Evolutionary conservation across 1,140 invertebrate genomes (phyloP).

Genomic region (Camponotus vicinus): DNA sequence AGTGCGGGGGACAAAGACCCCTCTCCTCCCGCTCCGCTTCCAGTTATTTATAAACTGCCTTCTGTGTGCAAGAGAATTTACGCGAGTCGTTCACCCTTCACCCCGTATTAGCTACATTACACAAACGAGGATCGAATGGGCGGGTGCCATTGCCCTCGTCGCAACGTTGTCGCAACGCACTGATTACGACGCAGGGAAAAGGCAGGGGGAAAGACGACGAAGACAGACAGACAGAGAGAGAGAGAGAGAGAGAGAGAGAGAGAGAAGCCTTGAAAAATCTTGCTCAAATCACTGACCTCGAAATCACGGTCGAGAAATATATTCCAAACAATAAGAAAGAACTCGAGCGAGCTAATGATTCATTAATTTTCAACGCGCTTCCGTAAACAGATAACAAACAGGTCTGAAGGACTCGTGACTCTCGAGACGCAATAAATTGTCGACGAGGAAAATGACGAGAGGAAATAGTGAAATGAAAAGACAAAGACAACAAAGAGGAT

Average conservation of each 20-base stretch:
- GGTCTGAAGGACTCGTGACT: too few relatives aligned
- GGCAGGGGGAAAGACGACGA: not conserved
- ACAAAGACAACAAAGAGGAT: not conserved
- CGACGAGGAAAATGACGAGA: not conserved
- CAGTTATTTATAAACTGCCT: slow-evolving; percentile 56
- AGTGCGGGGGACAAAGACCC: slow-evolving; percentile 14
- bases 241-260: not conserved
- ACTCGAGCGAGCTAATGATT: not conserved
- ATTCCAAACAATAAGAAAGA: not conserved
- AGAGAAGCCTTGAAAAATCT: not conserved
- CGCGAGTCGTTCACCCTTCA: slow-evolving; percentile 54
- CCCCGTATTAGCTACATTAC: slow-evolving; percentile 38
- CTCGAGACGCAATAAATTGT: not conserved
- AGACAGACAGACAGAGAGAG: not conserved
- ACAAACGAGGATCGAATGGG: slow-evolving; percentile 57
- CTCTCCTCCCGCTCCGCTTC: not conserved
- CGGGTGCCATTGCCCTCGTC: slow-evolving; percentile 67
- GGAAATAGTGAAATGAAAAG: not conserved
- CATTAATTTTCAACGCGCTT: not conserved
- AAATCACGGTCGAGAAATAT: not conserved
- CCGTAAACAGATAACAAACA: not conserved
- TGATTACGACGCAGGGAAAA: slow-evolving; percentile 31
- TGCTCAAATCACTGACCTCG: not conserved
- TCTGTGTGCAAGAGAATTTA: slow-evolving; percentile 42
- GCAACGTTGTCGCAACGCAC: slow-evolving; percentile 31